Base-by-base conservation (phyloP, 2,888 invertebrate species). In the Orthosia gothica region DNA sequence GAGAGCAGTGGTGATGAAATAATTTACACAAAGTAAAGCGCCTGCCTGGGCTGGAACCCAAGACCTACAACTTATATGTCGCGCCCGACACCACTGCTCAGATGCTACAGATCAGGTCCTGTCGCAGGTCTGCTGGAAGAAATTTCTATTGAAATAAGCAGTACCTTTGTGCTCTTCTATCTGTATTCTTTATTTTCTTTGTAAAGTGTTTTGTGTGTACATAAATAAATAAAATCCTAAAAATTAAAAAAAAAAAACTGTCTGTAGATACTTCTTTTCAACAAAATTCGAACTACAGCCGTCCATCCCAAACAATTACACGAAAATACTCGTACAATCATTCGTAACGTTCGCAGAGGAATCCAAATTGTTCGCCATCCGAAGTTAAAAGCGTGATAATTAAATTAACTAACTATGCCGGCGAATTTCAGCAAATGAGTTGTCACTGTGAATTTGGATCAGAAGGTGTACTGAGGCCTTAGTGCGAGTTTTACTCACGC, bases 331-430 rank as follows among this genome's bases (percentile, higher is more conserved):
- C 40, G 40, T 40, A 83, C 72, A 85, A 85, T 83, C 32, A 83
- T 82, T 79, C 59, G 74, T 73, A 54, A 76, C 74, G 70, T 66
- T 87, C 65, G 52, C 64, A 64, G 71, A 66, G 81, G 84, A 82
- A 85, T 89, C 76, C 76, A 80, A 88, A 88, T 83, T 77, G 72
- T 76, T 62, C 76, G 52, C 70, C 58, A 67, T 63, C 74, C 83
- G 70, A 81, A 80, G 86, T 79, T 89, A 84, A 88, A 86, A 88
- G 89, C 87, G 82, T 82, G 80, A 84, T 89, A 90, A 89, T 90
- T 89, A 85, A 89, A 90, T 90, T 87, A 91, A 87, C 81, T 80
- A 85, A 91, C 90, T 90, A 90, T 89, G 88, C 81, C 69, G 45
- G 65, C 77, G 83, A 85, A 87, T 89, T 89, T 87, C 81, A 82